Conservation (phyloP, 2,113 vertebrate species). For the Oceanodroma tethys region DNA sequence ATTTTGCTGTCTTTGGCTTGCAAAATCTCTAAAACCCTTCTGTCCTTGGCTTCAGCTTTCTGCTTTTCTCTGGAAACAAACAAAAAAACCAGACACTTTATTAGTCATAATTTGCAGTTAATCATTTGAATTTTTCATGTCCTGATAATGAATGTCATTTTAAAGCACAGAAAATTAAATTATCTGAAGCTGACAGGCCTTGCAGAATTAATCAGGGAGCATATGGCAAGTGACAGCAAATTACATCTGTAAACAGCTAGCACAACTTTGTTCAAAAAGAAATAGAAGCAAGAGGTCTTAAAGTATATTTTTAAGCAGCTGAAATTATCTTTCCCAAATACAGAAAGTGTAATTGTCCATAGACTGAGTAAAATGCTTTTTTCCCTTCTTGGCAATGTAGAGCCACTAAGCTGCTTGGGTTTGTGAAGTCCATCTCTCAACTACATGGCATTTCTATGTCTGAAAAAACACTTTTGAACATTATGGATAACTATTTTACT, state of each 20-base stretch:
- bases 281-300: neutral
- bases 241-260: constrained; percentile 65
- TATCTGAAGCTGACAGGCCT: constrained; percentile 64
- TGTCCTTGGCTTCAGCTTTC: constrained; percentile 91
- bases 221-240: constrained; percentile 76
- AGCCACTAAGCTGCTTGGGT: neutral
- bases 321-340: neutral
- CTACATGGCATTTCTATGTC: neutral
- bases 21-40: constrained; percentile 90
- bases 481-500: neutral
- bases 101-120: constrained; percentile 67
- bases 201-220: constrained; percentile 73
- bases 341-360: neutral
- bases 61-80: constrained; percentile 85
- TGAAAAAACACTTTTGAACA: neutral
- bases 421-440: neutral
- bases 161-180: constrained; percentile 72
- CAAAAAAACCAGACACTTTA: constrained; percentile 53
- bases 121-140: constrained; percentile 69
- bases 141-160: constrained; percentile 70
- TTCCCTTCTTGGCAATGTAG: neutral
- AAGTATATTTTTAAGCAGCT: neutral
- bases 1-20: constrained; percentile 88
- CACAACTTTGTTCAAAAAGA: constrained; percentile 62
- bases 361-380: neutral